phyloP scores from a whole-genome alignment of 2,797 vertebrate genomes.

The Epinephelus coioides region DNA sequence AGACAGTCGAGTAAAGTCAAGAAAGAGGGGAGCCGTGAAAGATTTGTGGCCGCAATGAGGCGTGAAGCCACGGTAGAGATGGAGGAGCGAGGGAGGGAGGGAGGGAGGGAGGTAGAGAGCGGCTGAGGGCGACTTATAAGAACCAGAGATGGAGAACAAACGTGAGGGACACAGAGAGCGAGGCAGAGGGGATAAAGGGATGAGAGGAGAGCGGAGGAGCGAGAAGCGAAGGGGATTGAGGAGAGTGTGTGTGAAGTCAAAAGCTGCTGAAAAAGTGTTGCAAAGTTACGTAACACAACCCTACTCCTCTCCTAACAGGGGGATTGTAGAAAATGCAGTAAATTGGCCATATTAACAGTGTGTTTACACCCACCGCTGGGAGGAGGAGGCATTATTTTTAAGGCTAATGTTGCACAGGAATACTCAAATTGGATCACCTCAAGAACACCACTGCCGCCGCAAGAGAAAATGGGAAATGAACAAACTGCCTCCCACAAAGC shows the following conservation, averaged over 20 bases:
- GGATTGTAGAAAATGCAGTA: slow-evolving; percentile 34
- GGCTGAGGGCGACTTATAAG: slow-evolving; percentile 16
- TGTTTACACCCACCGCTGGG: slow-evolving; percentile 36
- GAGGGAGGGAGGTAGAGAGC: not conserved
- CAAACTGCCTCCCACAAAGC: not conserved
- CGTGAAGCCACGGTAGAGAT: slow-evolving; percentile 17
- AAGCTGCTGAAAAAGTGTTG: slow-evolving; percentile 45
- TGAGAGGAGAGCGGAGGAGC: slow-evolving; percentile 24
- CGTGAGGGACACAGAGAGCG: slow-evolving; percentile 32
- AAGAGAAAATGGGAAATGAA: slow-evolving; percentile 1
- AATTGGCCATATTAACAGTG: slow-evolving; percentile 34
- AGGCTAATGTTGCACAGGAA: slow-evolving; percentile 13
- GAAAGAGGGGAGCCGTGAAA: slow-evolving; percentile 48
- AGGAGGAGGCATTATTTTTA: slow-evolving; percentile 28
- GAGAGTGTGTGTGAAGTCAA: slow-evolving; percentile 36
- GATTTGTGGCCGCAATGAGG: slow-evolving; percentile 56
- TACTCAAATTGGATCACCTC: slow-evolving; percentile 1
- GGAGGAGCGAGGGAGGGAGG: not conserved
- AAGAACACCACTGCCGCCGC: not conserved
- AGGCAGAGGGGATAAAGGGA: slow-evolving; percentile 48
- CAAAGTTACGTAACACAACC: slow-evolving; percentile 28
- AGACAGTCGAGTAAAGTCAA: slow-evolving; percentile 25
- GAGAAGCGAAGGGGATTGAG: slow-evolving; percentile 20
- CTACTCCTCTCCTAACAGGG: not conserved
- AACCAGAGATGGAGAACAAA: slow-evolving; percentile 33